These are phyloP conservation scores for Xenopus laevis DNA, from an alignment of 2,113 vertebrate species.

Conservation along the genomic window DNA sequence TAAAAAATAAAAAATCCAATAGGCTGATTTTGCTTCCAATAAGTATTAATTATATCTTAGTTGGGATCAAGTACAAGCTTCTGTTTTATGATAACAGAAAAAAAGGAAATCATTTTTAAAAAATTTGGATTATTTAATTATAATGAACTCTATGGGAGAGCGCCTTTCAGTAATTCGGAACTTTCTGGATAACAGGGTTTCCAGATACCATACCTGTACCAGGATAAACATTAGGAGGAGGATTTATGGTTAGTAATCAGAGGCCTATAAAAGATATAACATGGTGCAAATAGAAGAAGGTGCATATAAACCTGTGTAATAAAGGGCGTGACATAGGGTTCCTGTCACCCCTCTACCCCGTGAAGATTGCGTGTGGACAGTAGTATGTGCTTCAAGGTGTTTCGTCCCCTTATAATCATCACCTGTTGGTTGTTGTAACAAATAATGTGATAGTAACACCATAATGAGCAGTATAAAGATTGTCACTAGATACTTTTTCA, in stretches of 20 bases:
- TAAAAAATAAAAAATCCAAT: no score
- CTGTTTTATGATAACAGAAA: no score
- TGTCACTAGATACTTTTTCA: not conserved
- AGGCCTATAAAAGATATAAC: constrained; percentile 19
- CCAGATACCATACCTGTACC: no score
- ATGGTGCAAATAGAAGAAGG: constrained; percentile 37
- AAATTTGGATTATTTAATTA: no score
- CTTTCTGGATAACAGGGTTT: no score
- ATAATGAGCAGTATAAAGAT: not conserved
- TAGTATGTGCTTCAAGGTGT: constrained; percentile 54
- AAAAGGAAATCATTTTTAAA: no score
- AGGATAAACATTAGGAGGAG: not conserved
- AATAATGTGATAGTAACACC: constrained; percentile 39
- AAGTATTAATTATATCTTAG: no score
- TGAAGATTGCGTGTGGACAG: constrained; percentile 60
- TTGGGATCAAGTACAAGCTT: no score
- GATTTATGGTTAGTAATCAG: constrained; percentile 6
- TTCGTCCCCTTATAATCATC: constrained; percentile 77
- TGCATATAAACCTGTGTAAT: constrained; percentile 74
- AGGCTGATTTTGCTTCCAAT: no score
- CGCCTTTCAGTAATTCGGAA: no score
- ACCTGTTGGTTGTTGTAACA: constrained; percentile 73
- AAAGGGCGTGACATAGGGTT: constrained; percentile 62
- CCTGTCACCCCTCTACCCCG: constrained; percentile 57
- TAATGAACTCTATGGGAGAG: no score